Percentiles rank a stretch among this genome's conserved stretches.
Conservation (phyloP, 2,888 invertebrate genomes). For the Schizotus pectinicornis region DNA sequence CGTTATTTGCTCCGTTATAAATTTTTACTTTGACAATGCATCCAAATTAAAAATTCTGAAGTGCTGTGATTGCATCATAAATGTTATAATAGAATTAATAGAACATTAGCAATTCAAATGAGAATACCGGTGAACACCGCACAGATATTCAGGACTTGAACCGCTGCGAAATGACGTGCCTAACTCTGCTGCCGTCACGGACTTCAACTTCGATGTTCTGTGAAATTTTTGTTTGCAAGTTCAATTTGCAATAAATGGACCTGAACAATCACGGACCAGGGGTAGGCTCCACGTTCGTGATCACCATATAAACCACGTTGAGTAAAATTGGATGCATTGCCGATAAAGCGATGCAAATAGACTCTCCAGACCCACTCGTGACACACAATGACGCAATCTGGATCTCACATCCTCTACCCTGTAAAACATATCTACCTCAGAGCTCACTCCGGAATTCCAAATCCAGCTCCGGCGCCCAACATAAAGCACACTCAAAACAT, state of each 20-base stretch:
- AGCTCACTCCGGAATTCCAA: constrained; percentile 31
- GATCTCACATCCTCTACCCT: constrained; percentile 33
- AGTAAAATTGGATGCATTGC: constrained; percentile 7
- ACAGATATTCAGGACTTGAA: no score
- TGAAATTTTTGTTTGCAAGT: constrained; percentile 7
- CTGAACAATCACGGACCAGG: constrained; percentile 5
- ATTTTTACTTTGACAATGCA: no score
- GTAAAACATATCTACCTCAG: constrained; percentile 33
- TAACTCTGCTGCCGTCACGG: no score
- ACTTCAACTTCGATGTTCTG: neutral
- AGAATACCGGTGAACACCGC: no score
- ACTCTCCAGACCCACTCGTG: constrained; percentile 43
- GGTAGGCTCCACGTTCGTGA: neutral
- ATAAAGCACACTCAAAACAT: constrained; percentile 2
- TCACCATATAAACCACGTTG: constrained; percentile 3
- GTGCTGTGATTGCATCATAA: no score
- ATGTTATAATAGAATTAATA: no score
- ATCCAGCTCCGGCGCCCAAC: constrained; percentile 10
- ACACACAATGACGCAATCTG: constrained; percentile 48
- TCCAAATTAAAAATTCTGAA: no score
- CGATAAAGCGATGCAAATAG: constrained; percentile 49
- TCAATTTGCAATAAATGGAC: constrained; percentile 10
- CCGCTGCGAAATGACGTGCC: no score
- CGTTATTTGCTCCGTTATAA: no score
- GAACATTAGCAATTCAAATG: no score